Conservation (phyloP, 1,140 invertebrate genomes). For the Pectinophora gossypiella region DNA sequence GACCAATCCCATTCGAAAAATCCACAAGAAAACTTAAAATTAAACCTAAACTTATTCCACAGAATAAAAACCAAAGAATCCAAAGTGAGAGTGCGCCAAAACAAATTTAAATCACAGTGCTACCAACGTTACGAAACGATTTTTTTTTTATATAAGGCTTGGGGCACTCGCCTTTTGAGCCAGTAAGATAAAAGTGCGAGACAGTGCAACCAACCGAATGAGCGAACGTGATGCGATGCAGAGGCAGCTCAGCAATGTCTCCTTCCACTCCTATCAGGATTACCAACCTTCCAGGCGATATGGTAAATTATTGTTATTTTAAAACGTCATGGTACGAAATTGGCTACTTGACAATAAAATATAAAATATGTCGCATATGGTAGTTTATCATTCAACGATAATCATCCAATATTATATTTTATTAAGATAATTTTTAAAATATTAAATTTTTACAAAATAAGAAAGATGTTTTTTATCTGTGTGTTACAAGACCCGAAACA, state of each 20-base stretch:
- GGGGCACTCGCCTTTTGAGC: background rate
- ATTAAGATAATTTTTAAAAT: too few species aligned
- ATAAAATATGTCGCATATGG: too few species aligned
- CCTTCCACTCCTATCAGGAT: conserved; percentile 60
- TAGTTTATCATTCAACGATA: too few species aligned
- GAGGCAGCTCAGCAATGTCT: conserved; percentile 62
- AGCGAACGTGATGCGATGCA: conserved; percentile 32
- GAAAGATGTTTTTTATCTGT: too few species aligned
- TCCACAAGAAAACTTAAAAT: background rate
- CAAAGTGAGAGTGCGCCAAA: background rate
- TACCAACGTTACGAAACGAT: background rate
- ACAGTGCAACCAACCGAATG: background rate
- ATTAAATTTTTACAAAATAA: too few species aligned
- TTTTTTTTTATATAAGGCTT: background rate
- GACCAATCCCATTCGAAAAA: background rate
- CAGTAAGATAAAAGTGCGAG: background rate
- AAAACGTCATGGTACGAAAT: too few species aligned
- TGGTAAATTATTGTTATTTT: too few species aligned
- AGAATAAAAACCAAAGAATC: background rate
- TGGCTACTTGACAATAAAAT: too few species aligned
- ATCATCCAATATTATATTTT: too few species aligned
- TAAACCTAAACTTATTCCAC: background rate
- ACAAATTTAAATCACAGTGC: background rate
- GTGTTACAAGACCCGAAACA: too few species aligned
- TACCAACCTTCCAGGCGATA: conserved; percentile 60